phyloP scores from a whole-genome alignment of 2,797 vertebrate genomes.

The Peromyscus nudipes region DNA sequence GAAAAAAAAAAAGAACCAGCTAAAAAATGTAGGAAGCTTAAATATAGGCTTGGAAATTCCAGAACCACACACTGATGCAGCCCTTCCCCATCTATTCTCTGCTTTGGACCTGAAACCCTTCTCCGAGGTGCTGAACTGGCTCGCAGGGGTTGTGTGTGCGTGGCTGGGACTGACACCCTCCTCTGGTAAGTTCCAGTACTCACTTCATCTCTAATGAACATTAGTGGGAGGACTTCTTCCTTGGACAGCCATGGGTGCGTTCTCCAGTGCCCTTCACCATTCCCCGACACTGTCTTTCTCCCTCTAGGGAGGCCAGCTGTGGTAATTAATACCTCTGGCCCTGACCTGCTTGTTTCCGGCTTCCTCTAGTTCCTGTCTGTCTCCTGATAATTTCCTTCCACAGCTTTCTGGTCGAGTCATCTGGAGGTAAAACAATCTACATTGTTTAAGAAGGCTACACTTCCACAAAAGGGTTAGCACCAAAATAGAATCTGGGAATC shows the following conservation, averaged over 20 bases:
- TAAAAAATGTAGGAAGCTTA: constrained; percentile 22
- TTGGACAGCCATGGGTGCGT: fast-evolving
- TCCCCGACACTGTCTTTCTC: too few species aligned
- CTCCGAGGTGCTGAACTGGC: constrained; percentile 34
- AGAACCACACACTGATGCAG: background rate
- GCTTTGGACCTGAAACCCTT: background rate
- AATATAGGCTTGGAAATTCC: background rate
- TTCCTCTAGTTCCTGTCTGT: constrained; percentile 69
- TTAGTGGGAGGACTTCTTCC: background rate
- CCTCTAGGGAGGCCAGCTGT: constrained; percentile 25
- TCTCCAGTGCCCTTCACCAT: background rate
- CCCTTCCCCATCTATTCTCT: background rate
- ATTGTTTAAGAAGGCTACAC: constrained; percentile 72
- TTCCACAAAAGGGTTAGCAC: constrained; percentile 53
- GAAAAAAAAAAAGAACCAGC: background rate
- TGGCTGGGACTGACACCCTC: background rate
- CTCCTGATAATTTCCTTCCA: constrained; percentile 64
- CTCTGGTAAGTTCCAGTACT: background rate
- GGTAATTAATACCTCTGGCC: background rate
- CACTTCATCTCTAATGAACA: background rate
- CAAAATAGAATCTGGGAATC: constrained; percentile 71
- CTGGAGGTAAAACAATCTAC: constrained; percentile 71
- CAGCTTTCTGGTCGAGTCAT: background rate
- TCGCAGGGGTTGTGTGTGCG: background rate
- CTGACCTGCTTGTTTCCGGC: background rate